Percentiles rank a stretch among this genome's conserved stretches.
Conservation (phyloP, 2,113 vertebrate genomes). For the Ctenodactylus gundi region DNA sequence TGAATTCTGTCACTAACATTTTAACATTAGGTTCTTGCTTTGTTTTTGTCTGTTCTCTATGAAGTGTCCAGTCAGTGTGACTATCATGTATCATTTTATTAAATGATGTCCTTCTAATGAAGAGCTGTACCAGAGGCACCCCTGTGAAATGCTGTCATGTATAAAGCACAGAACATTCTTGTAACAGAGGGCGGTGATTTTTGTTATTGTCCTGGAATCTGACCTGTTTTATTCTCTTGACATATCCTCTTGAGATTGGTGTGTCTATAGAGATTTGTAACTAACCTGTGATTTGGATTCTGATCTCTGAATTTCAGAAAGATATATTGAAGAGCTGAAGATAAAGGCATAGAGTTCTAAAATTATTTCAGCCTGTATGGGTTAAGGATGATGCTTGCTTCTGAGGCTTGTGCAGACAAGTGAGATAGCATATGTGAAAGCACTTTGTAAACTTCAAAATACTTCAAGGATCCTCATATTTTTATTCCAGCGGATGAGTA, state of each 20-base stretch:
- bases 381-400: neutral
- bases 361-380: neutral
- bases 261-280: neutral
- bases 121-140: neutral
- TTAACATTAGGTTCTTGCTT: conserved; percentile 15
- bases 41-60: conserved; percentile 11
- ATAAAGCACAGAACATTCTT: neutral
- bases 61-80: neutral
- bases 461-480: neutral
- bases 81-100: neutral
- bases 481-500: neutral
- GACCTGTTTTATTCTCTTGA: neutral
- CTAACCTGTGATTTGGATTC: neutral
- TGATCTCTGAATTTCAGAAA: neutral
- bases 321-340: neutral
- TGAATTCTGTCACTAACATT: neutral
- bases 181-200: neutral
- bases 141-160: neutral
- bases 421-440: neutral
- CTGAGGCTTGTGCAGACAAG: neutral
- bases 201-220: neutral
- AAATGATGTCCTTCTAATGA: neutral
- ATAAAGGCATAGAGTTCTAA: neutral
- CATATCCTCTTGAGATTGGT: neutral
- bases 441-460: neutral